These are phyloP conservation scores for Thymelicus lineola DNA, from an alignment of 2,888 invertebrate species.

Conservation along the genomic window DNA sequence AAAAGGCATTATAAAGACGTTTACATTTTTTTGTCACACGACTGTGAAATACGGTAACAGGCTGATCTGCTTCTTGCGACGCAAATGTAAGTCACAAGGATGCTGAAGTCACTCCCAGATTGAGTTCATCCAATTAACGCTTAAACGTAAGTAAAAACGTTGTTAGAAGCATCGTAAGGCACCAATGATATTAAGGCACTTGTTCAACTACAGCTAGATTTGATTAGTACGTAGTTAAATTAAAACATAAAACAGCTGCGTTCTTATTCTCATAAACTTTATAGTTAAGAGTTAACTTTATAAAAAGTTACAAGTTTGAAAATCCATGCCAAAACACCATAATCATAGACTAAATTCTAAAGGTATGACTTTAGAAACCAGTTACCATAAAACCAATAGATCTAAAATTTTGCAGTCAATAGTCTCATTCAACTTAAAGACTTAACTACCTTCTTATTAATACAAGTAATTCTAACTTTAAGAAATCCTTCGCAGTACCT, in stretches of 20 bases:
- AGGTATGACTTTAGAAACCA: no score
- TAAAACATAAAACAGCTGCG: background rate
- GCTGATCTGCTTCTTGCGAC: slow-evolving; percentile 19
- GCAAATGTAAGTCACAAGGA: slow-evolving; percentile 37
- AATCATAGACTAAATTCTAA: no score
- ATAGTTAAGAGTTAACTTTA: background rate
- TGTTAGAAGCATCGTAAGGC: slow-evolving; percentile 9
- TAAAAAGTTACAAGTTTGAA: no score
- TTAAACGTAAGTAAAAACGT: slow-evolving; percentile 39
- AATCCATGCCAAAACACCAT: background rate
- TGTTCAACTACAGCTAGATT: background rate
- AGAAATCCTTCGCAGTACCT: no score
- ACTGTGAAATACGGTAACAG: slow-evolving; percentile 18
- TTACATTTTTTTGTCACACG: slow-evolving; percentile 23
- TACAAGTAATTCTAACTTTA: no score
- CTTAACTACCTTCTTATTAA: no score
- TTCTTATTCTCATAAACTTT: background rate
- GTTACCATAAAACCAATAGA: no score
- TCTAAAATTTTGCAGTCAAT: no score
- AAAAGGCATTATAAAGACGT: slow-evolving; percentile 25
- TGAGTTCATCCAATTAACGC: slow-evolving; percentile 43
- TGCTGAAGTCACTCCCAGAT: slow-evolving; percentile 29
- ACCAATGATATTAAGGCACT: no score
- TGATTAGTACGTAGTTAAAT: background rate
- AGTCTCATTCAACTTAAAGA: no score